Percentiles rank a stretch among this genome's conserved stretches.
Evolutionary conservation across 2,797 vertebrate species (phyloP).

Genomic region (Malurus splendens): DNA sequence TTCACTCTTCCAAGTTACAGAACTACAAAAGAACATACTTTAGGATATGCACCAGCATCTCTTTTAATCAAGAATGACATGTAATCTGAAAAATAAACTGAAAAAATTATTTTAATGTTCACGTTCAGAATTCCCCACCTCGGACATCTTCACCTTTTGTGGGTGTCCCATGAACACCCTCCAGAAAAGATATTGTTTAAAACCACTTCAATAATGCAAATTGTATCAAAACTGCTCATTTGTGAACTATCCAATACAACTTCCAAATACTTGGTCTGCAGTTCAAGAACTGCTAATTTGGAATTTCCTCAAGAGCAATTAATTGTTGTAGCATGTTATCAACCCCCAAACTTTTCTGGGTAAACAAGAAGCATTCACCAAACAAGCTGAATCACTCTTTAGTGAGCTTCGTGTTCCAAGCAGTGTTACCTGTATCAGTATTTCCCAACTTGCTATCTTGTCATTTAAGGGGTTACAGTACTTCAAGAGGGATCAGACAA

Average conservation of each 20-base stretch:
- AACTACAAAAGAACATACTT: conserved; percentile 77
- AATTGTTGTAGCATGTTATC: background rate
- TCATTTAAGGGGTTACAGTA: conserved; percentile 23
- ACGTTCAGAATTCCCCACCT: conserved; percentile 70
- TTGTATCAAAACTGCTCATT: conserved; percentile 42
- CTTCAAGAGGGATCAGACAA: conserved; percentile 36
- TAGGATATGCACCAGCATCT: conserved; percentile 78
- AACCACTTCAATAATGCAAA: conserved; percentile 50
- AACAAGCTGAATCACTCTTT: conserved; percentile 20
- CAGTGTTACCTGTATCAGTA: conserved; percentile 1
- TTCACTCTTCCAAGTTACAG: conserved; percentile 77
- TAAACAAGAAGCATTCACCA: conserved; percentile 23
- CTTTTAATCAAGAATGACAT: conserved; percentile 79
- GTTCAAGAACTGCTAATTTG: conserved; percentile 34
- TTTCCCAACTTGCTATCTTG: conserved; percentile 32
- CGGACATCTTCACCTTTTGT: conserved; percentile 51
- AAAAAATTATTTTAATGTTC: conserved; percentile 78
- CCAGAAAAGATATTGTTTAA: conserved; percentile 15
- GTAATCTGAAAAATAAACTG: conserved; percentile 84
- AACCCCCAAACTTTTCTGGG: conserved; percentile 35
- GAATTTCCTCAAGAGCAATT: conserved; percentile 37
- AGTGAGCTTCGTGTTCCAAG: background rate
- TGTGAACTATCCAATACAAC: conserved; percentile 49
- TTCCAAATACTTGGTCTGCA: conserved; percentile 25
- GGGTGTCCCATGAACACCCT: conserved; percentile 73